Evolutionary conservation across 2,113 vertebrate genomes (phyloP).

Genomic region (Oncorhynchus clarkii): DNA sequence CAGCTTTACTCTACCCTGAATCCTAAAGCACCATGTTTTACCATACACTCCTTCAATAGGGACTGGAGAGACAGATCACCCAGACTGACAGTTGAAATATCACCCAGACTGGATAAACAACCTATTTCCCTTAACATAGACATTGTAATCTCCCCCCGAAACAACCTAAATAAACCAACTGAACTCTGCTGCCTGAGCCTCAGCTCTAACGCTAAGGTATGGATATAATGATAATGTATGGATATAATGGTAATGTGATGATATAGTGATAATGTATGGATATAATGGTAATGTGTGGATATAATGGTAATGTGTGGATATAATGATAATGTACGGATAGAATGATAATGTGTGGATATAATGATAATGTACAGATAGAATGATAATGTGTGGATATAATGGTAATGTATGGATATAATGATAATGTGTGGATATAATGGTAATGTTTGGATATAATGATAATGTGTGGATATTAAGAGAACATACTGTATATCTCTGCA

Average conservation of each 20-base stretch:
- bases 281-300: not conserved
- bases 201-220: too few relatives aligned
- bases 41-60: not conserved
- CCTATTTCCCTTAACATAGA: conserved; percentile 9
- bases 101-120: conserved; percentile 20
- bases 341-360: too few relatives aligned
- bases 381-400: too few relatives aligned
- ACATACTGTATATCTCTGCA: conserved; percentile 13
- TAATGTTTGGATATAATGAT: too few relatives aligned
- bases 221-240: too few relatives aligned
- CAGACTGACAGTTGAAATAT: conserved; percentile 7
- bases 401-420: too few relatives aligned
- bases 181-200: not conserved
- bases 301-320: too few relatives aligned
- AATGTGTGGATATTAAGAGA: not conserved
- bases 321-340: too few relatives aligned
- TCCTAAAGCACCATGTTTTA: not conserved
- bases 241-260: too few relatives aligned
- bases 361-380: too few relatives aligned
- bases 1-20: not conserved
- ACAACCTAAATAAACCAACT: conserved; percentile 36
- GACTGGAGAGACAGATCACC: not conserved
- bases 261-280: too few relatives aligned
- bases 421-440: too few relatives aligned
- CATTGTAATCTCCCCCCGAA: conserved; percentile 27